Evolutionary conservation across 2,888 invertebrate genomes (phyloP), one percentile per base, ranked within the genome.

Genomic region (Polydesmus complanatus): DNA sequence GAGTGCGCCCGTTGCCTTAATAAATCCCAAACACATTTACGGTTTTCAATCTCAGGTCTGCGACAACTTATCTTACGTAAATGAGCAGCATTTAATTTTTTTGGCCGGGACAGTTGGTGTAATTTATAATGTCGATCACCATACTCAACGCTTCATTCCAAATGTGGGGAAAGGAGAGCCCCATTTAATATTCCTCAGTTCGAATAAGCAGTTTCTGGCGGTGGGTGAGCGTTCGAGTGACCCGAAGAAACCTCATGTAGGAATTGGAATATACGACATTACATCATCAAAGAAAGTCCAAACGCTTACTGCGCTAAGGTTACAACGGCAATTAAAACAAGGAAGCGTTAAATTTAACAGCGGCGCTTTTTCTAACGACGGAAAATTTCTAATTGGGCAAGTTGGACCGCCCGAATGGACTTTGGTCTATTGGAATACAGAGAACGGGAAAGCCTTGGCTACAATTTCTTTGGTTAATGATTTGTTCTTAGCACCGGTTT

Each of bases 401-500:
- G 86, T 88, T 0, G 86, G 86, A 1, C 84, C 84, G 64, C 90
- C 92, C 0, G 91, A 91, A 72, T 85, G 86, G 83, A 83, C 80
- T 67, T 77, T 88, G 75, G 79, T 88, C 69, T 83, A 85, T 74
- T 87, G 88, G 78, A 84, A 85, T 71, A 82, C 86, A 83, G 88
- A 88, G 68, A 86, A 84, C 70, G 85, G 85, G 14, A 86, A 86
- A 73, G 80, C 89, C 37, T 84, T 72, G 82, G 86, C 1, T 83
- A 83, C 1, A 85, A 67, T 27, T 68, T 83, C 37, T 78, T 81
- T 58, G 82, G 84, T 8, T 27, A 51, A 27, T 19, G 26, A 52
- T 1, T 49, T 14, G 5, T 19, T 14, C 11, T 23, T 58, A 21
- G 50, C 22, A 27, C 79, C 84, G 2, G 80, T 88, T 21, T 78